These are phyloP conservation scores for Dexiosoma caninum DNA, from an alignment of 2,888 invertebrate species.

Conservation along the genomic window DNA sequence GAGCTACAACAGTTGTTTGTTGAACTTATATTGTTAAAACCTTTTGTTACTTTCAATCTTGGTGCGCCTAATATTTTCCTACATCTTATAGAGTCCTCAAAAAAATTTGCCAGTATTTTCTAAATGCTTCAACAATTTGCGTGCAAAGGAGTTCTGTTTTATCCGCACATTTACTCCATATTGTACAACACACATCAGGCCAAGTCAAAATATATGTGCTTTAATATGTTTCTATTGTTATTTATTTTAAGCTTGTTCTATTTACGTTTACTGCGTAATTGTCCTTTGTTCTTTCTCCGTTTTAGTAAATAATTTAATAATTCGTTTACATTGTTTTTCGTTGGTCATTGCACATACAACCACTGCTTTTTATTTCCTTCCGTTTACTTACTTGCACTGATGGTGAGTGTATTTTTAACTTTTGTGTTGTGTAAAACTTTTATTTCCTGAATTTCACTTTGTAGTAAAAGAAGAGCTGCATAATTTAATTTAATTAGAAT, in stretches of 20 bases:
- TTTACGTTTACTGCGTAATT: constrained; percentile 35
- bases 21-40: no score
- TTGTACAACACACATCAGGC: no score
- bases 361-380: constrained; percentile 4
- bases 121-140: not conserved
- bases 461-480: not conserved
- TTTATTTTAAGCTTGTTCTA: not conserved
- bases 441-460: not conserved
- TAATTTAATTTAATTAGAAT: not conserved
- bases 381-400: not conserved
- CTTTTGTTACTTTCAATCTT: no score
- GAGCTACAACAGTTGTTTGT: no score
- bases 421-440: not conserved
- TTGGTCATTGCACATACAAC: not conserved
- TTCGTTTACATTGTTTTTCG: not conserved
- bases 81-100: no score
- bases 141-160: not conserved
- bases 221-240: constrained; percentile 30
- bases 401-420: not conserved
- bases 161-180: not conserved
- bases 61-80: no score
- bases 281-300: not conserved
- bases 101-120: not conserved
- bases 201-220: not conserved
- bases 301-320: constrained; percentile 27